phyloP scores from a whole-genome alignment of 2,113 vertebrate genomes.

The Hemibagrus wyckioides region DNA sequence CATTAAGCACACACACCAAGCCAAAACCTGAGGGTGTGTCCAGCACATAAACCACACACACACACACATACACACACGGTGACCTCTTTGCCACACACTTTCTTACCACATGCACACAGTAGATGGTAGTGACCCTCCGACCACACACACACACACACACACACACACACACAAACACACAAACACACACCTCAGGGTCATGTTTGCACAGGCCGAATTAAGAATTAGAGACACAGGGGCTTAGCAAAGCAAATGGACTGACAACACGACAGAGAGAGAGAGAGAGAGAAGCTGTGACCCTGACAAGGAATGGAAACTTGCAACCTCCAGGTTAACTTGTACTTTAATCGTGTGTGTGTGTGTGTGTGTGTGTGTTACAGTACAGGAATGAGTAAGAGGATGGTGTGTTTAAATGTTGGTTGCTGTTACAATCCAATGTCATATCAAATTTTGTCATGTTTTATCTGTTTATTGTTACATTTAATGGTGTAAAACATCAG shows the following conservation, averaged over 20 bases:
- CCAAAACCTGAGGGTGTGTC: conserved; percentile 11
- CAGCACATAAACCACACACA: conserved; percentile 22
- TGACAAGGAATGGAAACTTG: background rate
- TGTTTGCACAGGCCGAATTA: conserved; percentile 60
- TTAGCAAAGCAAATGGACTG: background rate
- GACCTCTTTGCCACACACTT: background rate
- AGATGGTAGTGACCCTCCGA: conserved; percentile 4
- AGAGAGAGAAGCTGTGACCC: no score
- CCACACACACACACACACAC: conserved; percentile 29
- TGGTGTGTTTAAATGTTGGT: background rate
- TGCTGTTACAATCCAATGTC: background rate
- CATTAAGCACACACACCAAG: background rate
- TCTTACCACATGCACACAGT: background rate
- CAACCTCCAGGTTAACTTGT: no score
- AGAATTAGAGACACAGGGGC: conserved; percentile 55
- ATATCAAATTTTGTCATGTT: no score
- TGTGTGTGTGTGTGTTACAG: background rate
- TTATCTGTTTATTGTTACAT: background rate
- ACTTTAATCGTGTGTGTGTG: background rate
- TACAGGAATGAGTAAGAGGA: background rate
- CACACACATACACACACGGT: conserved; percentile 18
- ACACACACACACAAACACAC: conserved; percentile 54
- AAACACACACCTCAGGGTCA: conserved; percentile 62
- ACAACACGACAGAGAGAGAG: background rate
- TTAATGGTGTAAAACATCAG: background rate